These are phyloP conservation scores for Agrochola litura DNA, from an alignment of 2,888 invertebrate genomes.

Conservation along the genomic window DNA sequence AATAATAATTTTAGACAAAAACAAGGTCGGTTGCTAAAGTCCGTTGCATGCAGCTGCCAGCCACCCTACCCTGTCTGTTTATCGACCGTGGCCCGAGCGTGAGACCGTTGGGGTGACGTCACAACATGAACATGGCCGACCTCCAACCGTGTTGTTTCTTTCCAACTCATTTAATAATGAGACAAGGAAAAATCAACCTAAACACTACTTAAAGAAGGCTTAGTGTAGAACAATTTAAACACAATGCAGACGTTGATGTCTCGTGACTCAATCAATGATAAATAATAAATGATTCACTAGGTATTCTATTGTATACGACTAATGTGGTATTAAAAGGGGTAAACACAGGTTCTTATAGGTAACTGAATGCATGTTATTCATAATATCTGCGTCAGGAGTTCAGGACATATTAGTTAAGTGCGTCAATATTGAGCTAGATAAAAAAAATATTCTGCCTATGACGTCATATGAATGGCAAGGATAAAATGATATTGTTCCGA, in stretches of 20 bases:
- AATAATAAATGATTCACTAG: slow-evolving; percentile 58
- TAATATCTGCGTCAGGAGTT: slow-evolving; percentile 5
- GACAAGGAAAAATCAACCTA: slow-evolving; percentile 49
- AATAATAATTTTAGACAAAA: slow-evolving; percentile 53
- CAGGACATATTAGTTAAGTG: neutral
- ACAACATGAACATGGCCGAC: slow-evolving; percentile 67
- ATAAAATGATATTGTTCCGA: neutral
- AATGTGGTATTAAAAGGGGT: slow-evolving; percentile 6
- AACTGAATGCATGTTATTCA: slow-evolving; percentile 11
- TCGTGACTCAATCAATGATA: slow-evolving; percentile 46
- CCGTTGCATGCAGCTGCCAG: slow-evolving; percentile 69
- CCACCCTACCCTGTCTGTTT: slow-evolving; percentile 45
- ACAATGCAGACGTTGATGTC: slow-evolving; percentile 33
- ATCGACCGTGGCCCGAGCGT: slow-evolving; percentile 55
- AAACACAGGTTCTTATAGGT: slow-evolving; percentile 14
- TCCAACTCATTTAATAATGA: slow-evolving; percentile 11
- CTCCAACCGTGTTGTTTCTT: slow-evolving; percentile 40
- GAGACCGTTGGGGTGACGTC: slow-evolving; percentile 65
- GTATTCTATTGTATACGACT: slow-evolving; percentile 17
- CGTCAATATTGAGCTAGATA: neutral
- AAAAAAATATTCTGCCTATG: neutral
- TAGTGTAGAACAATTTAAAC: slow-evolving; percentile 13
- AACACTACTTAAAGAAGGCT: fast-evolving
- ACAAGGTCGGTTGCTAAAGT: slow-evolving; percentile 62
- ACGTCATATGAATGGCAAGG: neutral